Conservation (phyloP, 2,113 vertebrate species). For the Tetrax tetrax region DNA sequence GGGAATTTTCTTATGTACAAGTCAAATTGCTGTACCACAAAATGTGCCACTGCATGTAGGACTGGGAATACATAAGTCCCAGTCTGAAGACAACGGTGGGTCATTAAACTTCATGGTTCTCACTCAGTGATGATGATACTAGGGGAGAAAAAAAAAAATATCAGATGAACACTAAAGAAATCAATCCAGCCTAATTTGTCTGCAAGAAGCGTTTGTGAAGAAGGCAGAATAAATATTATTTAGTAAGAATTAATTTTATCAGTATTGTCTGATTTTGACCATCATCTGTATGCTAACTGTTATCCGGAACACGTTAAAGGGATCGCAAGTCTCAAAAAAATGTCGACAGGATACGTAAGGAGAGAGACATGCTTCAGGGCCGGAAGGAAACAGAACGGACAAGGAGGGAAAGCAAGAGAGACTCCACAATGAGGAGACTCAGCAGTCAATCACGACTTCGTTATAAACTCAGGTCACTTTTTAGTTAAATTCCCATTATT, state of each 20-base stretch:
- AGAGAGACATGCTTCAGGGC: neutral
- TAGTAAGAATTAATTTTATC: neutral
- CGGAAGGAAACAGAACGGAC: neutral
- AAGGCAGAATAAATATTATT: neutral
- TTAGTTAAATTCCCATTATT: neutral
- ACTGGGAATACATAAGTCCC: neutral
- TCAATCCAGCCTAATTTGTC: neutral
- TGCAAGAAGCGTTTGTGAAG: neutral
- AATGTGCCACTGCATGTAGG: rapidly evolving
- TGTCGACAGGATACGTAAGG: neutral
- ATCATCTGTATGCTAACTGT: neutral
- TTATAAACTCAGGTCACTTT: neutral
- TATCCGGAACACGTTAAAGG: neutral
- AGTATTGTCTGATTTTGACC: neutral
- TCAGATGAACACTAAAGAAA: neutral
- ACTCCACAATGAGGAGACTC: rapidly evolving
- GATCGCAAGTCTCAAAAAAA: neutral
- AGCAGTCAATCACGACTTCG: neutral
- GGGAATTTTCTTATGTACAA: neutral
- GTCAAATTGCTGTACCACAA: neutral
- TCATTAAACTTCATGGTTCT: neutral
- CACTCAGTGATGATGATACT: neutral
- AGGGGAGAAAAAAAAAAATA: neutral
- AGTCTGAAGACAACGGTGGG: neutral
- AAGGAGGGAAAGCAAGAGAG: neutral